Evolutionary conservation across 2,113 vertebrate genomes (phyloP), one percentile per base, ranked within the genome.

Genomic region (Megaleporinus macrocephalus): DNA sequence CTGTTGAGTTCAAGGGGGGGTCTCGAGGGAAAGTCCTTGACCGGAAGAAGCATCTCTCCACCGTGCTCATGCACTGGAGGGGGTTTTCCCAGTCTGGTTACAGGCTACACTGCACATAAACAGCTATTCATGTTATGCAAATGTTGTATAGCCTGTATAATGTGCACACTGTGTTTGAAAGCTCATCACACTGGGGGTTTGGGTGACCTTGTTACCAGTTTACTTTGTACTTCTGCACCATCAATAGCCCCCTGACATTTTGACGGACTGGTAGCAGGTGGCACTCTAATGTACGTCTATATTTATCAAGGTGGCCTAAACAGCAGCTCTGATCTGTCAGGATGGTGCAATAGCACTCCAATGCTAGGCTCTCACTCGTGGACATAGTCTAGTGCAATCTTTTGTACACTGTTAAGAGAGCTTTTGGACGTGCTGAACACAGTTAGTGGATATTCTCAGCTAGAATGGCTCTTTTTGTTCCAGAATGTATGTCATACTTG

Each of bases 201-300:
- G 51, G 61, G 29, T 63, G 86, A 90, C 84, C 85, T 78, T 87
- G 33, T 80, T 84, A 79, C 82, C 12, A 55, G 44, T 63, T 83
- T 70, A 27, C n/a, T 59, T 53, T 72, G 78, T 73, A 41, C 51
- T 83, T 68, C 79, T 29, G 71, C 73, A 62, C 65, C 51, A 69
- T 79, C 20, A 29, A 51, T 24, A 41, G 66, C 59, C 65, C 30
- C 65, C 66, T 9, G 36, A 80, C 66, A 68, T 75, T 83, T 66
- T 90, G 92, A 94, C 49, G 0, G 91, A 91, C 89, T 84, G 88
- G 69, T n/a, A 81, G 81, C 93, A 94, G 93, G 89, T 94, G 93
- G 81, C 73, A 59, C 80, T 73, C 73, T 85, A 55, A 87, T 77
- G 80, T 82, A 9, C 59, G n/a, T 89, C 91, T 93, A 93, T 91